These are phyloP conservation scores for Thaumetopoea pityocampa DNA, from an alignment of 1,140 invertebrate species.

Conservation along the genomic window DNA sequence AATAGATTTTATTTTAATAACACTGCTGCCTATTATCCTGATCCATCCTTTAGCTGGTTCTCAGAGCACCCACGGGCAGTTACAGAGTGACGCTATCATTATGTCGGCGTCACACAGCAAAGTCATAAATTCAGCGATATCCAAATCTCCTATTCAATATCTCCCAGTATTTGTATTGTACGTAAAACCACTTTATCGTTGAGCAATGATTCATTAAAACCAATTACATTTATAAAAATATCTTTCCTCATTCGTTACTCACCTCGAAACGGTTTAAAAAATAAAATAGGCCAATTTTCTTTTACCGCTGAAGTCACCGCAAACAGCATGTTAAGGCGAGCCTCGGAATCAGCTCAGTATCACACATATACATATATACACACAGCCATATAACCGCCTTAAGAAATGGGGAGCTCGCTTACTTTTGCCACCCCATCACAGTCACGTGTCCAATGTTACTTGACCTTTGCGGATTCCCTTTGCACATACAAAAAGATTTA, in stretches of 20 bases:
- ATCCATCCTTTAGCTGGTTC: too few relatives aligned
- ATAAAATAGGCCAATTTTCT: slow-evolving; percentile 37
- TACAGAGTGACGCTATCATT: too few relatives aligned
- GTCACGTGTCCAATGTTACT: slow-evolving; percentile 44
- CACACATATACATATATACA: slow-evolving; percentile 62
- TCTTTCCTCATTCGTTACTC: background rate
- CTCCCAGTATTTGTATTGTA: too few relatives aligned
- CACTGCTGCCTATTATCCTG: too few relatives aligned
- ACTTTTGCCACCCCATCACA: slow-evolving; percentile 44
- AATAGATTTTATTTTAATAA: too few relatives aligned
- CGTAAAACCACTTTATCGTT: too few relatives aligned
- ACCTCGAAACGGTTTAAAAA: slow-evolving; percentile 14
- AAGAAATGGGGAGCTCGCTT: slow-evolving; percentile 63
- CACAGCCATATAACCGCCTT: slow-evolving; percentile 50
- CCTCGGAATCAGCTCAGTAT: slow-evolving; percentile 56
- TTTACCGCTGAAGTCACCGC: slow-evolving; percentile 49
- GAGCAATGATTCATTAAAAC: too few relatives aligned
- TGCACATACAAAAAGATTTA: background rate
- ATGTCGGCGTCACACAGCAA: too few relatives aligned
- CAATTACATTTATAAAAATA: too few relatives aligned
- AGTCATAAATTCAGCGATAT: too few relatives aligned
- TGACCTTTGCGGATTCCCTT: slow-evolving; percentile 25
- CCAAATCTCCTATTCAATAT: too few relatives aligned
- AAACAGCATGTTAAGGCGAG: slow-evolving; percentile 65
- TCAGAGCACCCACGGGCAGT: too few relatives aligned